Conservation (phyloP, 2,113 vertebrate genomes). For the Scopus umbretta region DNA sequence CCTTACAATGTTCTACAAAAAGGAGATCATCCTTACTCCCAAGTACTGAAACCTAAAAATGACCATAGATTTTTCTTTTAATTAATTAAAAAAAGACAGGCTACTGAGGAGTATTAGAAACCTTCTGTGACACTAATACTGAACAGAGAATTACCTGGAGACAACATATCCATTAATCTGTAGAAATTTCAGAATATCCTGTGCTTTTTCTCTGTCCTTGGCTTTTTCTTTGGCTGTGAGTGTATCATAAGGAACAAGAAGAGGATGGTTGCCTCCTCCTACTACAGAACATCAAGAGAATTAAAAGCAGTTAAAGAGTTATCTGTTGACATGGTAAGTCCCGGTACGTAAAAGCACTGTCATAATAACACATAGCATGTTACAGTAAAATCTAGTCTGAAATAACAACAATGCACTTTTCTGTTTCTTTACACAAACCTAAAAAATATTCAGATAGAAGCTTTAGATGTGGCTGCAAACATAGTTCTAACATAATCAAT, state of each 20-base stretch:
- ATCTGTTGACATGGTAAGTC: not conserved
- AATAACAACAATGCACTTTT: not conserved
- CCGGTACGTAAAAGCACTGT: not conserved
- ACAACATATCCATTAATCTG: constrained; percentile 94
- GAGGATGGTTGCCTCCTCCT: constrained; percentile 93
- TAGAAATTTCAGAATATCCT: constrained; percentile 94
- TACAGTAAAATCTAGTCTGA: not conserved
- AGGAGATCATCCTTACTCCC: not conserved
- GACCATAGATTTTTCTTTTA: not conserved
- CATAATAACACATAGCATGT: not conserved
- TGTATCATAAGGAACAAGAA: constrained; percentile 94
- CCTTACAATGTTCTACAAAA: not conserved
- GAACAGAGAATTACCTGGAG: constrained; percentile 78
- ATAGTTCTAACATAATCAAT: not conserved
- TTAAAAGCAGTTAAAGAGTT: not conserved
- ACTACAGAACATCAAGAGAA: constrained; percentile 24
- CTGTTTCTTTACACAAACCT: not conserved
- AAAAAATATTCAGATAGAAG: not conserved
- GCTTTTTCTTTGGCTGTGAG: constrained; percentile 97
- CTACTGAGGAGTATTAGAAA: not conserved
- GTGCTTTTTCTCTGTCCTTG: constrained; percentile 92
- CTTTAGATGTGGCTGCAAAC: not conserved
- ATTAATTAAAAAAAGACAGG: too few relatives aligned
- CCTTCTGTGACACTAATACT: not conserved
- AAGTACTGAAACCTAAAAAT: not conserved